Base-by-base conservation (phyloP, 92 coral and sea anemone species). In the Chrysogorgia sp. region DNA sequence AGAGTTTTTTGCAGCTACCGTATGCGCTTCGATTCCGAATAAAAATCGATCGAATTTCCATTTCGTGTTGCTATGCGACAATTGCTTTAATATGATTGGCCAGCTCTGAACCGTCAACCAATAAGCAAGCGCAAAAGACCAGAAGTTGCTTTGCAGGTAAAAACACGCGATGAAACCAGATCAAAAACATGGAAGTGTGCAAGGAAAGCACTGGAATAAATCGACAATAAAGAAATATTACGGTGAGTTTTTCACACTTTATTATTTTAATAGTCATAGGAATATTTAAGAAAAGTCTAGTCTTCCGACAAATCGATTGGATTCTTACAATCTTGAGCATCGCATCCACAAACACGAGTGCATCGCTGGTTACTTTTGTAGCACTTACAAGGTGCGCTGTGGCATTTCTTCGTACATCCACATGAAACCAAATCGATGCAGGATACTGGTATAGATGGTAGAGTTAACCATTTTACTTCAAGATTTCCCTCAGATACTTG, bases 401-500 rank as follows among this genome's bases (percentile, higher is more conserved):
- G 29, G 34, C 17, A 57, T 31, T 57, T 23, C 17, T 57, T 23
- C 23, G 63, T 57, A 57, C 63, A 57, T 3, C 30, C 63, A 23
- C 63, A 23, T 7, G 32, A 13, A 29, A 13, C 23, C 32, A 57
- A 57, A 23, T 57, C 17, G 29, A 57, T 23, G 17, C 63, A 57
- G 3, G 32, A 57, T 29, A 29, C 29, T 57, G 31, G 63, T 57
- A 57, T 57, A 3, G 63, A 57, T 3, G 59, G 9, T 23, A 1
- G 63, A 23, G 63, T 57, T 57, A 3, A 14, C 63, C 63, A 57
- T 29, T 3, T 15, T 3, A 57, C 63, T 29, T 57, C 30, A 7
- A 57, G 17, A 23, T 23, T 29, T 3, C 17, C 32, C 7, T 29
- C 86, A 74, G 83, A 82, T 30, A 57, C 31, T 23, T 57, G 30